Conservation (phyloP, 2,888 invertebrate species). For the Gisinianus flammeolus region DNA sequence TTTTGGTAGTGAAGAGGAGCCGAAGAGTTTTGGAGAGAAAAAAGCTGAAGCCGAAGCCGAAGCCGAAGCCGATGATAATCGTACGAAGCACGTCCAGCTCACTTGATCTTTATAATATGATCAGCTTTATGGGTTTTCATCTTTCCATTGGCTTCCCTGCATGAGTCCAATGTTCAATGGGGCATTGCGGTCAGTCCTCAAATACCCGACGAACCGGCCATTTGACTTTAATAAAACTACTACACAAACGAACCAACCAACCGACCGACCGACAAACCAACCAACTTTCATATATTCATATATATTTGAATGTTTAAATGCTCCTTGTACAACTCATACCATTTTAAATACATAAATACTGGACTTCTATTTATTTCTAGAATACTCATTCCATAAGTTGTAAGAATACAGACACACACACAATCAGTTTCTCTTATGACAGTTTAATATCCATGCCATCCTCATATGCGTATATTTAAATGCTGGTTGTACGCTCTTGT, state of each 20-base stretch:
- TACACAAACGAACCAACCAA: neutral
- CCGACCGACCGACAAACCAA: neutral
- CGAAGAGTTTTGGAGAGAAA: neutral
- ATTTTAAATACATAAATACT: neutral
- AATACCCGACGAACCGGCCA: constrained; percentile 5
- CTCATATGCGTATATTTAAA: too few species aligned
- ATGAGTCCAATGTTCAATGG: neutral
- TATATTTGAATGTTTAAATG: too few species aligned
- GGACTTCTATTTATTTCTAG: too few species aligned
- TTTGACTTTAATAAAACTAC: neutral
- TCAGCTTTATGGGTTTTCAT: constrained; percentile 15
- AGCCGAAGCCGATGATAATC: neutral
- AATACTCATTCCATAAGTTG: too few species aligned
- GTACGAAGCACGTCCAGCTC: neutral
- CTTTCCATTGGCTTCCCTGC: neutral
- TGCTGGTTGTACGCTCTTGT: too few species aligned
- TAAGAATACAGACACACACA: too few species aligned
- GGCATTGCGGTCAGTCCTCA: neutral
- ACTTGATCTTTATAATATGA: neutral
- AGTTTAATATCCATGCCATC: too few species aligned
- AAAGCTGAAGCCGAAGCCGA: neutral
- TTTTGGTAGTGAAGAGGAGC: neutral
- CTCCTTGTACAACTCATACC: neutral
- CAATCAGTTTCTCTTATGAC: too few species aligned
- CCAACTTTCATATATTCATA: too few species aligned